Percentiles rank a stretch among this genome's conserved stretches.
phyloP scores from a whole-genome alignment of 2,888 invertebrate species.

The Antitype chi region DNA sequence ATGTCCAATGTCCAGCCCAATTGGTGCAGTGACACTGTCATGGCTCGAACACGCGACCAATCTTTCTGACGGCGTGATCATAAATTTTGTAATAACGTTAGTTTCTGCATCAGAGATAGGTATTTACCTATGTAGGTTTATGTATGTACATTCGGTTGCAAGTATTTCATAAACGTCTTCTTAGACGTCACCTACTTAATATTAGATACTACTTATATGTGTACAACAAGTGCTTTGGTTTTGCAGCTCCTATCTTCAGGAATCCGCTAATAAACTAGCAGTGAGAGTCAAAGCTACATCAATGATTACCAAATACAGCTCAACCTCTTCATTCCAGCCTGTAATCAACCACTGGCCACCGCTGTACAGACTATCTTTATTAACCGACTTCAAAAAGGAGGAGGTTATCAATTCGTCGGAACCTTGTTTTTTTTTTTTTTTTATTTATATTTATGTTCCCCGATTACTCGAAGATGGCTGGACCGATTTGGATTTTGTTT shows the following conservation, averaged over 20 bases:
- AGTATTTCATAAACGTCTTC: neutral
- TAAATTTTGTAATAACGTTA: constrained; percentile 28
- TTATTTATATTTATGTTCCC: too few relatives aligned
- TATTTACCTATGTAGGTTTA: neutral
- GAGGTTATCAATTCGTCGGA: too few relatives aligned
- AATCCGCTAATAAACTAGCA: neutral
- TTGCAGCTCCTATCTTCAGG: neutral
- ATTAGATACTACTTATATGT: neutral
- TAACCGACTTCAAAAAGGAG: too few relatives aligned
- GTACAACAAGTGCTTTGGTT: neutral
- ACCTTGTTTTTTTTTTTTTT: too few relatives aligned
- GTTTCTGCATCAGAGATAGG: neutral
- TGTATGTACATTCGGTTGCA: neutral
- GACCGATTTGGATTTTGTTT: too few relatives aligned
- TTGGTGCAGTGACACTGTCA: constrained; percentile 42
- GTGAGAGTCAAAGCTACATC: neutral
- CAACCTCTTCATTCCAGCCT: neutral
- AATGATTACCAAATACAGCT: neutral
- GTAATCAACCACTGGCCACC: neutral
- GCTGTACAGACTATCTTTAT: neutral
- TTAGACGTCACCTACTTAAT: neutral
- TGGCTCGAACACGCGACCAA: constrained; percentile 20
- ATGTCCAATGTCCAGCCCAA: constrained; percentile 51
- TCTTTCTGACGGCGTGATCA: constrained; percentile 37
- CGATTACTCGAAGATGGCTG: too few relatives aligned